These are phyloP conservation scores for Apis dorsata DNA, from an alignment of 1,140 invertebrate genomes.

Conservation along the genomic window DNA sequence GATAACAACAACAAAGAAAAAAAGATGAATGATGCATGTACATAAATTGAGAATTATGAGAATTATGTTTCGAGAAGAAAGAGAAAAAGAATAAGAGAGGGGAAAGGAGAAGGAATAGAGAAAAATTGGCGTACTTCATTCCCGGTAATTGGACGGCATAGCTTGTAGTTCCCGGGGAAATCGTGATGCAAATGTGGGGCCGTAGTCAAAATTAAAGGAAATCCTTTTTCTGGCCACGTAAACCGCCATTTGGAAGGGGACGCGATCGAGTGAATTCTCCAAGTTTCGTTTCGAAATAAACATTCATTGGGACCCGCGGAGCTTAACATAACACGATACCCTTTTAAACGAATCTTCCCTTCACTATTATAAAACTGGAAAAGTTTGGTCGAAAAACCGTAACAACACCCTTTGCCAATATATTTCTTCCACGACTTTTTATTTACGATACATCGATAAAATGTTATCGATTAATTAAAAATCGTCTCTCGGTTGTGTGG, in stretches of 20 bases:
- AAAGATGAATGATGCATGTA: neutral
- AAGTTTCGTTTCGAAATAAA: slow-evolving; percentile 19
- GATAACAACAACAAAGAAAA: too few relatives aligned
- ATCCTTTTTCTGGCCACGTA: slow-evolving; percentile 22
- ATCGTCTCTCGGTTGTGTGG: too few relatives aligned
- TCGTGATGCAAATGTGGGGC: slow-evolving; percentile 38
- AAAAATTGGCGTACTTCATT: slow-evolving; percentile 20
- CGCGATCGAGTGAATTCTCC: slow-evolving; percentile 9
- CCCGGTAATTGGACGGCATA: slow-evolving; percentile 28
- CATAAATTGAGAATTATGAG: neutral
- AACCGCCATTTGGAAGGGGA: neutral
- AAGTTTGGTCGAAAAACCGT: neutral
- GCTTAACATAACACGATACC: slow-evolving; percentile 1
- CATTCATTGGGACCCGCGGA: slow-evolving; percentile 13
- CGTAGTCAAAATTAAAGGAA: slow-evolving; percentile 44
- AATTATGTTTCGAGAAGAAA: too few relatives aligned
- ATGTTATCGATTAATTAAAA: too few relatives aligned
- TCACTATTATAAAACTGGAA: neutral
- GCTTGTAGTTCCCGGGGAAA: neutral
- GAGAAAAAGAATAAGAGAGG: neutral
- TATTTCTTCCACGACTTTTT: too few relatives aligned
- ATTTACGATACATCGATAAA: neutral
- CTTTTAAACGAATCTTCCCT: neutral
- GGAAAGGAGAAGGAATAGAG: neutral
- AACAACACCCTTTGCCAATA: neutral